A percentile compares a stretch with the other conserved stretches of the same genome.
These are phyloP conservation scores for Xenopus laevis DNA, from an alignment of 2,113 vertebrate genomes.

Conservation along the genomic window DNA sequence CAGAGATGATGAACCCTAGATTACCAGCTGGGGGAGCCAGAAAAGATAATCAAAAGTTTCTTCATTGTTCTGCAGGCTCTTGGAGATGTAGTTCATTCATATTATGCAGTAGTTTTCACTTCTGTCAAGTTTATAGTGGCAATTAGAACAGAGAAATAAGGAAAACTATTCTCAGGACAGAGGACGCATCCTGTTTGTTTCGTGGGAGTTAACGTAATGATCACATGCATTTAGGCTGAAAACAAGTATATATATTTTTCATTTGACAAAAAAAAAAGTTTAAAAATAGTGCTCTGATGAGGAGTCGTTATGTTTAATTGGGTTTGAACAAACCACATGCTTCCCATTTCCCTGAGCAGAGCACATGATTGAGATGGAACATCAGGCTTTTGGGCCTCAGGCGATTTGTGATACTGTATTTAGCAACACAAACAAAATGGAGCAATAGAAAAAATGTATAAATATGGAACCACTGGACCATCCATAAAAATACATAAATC, in stretches of 20 bases:
- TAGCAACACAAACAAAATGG: conserved; percentile 1
- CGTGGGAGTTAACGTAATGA: neutral
- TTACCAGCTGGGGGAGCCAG: too few species aligned
- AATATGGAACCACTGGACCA: too few species aligned
- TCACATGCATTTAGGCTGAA: conserved; percentile 18
- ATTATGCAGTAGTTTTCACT: too few species aligned
- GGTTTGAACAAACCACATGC: conserved; percentile 24
- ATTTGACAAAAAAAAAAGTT: conserved; percentile 9
- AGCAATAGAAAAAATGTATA: neutral
- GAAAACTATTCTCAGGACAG: too few species aligned
- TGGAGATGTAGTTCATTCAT: too few species aligned
- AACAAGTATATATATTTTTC: conserved; percentile 31
- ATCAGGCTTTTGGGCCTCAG: conserved; percentile 17
- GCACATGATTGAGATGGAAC: conserved; percentile 28
- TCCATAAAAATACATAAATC: too few species aligned
- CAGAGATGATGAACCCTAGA: too few species aligned
- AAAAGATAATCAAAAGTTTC: too few species aligned
- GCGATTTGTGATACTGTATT: neutral
- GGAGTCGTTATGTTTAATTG: neutral
- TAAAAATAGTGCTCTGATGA: conserved; percentile 25
- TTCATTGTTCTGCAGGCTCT: too few species aligned
- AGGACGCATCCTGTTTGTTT: neutral
- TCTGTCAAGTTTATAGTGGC: too few species aligned
- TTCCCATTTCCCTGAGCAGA: conserved; percentile 15
- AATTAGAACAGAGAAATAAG: too few species aligned